A percentile compares a stretch with the other conserved stretches of the same genome.
Evolutionary conservation across 2,113 vertebrate species (phyloP).

Genomic region (Microtus pennsylvanicus): DNA sequence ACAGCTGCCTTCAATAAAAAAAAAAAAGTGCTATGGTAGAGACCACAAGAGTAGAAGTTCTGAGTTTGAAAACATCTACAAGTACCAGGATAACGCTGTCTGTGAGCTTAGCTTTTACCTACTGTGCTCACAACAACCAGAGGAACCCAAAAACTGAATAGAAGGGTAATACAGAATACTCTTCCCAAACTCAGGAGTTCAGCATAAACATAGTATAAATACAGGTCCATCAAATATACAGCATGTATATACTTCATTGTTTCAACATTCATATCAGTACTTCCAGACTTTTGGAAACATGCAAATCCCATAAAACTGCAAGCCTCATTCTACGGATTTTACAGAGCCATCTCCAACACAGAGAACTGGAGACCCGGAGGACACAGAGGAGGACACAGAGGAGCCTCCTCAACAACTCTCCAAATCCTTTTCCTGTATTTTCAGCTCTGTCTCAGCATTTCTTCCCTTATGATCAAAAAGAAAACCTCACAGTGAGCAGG

Average conservation of each 20-base stretch:
- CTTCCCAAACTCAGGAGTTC: slow-evolving; percentile 22
- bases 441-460: too few relatives aligned
- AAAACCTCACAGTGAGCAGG: not conserved
- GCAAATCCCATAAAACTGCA: not conserved
- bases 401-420: not conserved
- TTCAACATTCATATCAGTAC: not conserved
- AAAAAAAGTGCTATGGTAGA: not conserved
- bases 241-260: not conserved
- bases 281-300: not conserved
- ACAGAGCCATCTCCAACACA: not conserved
- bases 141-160: not conserved
- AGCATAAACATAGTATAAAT: not conserved
- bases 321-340: not conserved
- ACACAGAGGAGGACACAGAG: not conserved
- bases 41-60: not conserved
- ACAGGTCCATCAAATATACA: not conserved
- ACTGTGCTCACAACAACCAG: not conserved
- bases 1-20: not conserved
- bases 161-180: not conserved
- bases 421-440: not conserved
- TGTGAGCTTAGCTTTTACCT: not conserved
- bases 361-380: not conserved
- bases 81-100: not conserved
- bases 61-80: not conserved
- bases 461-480: not conserved